Percentiles rank a stretch among this genome's conserved stretches.
Evolutionary conservation across 2,888 invertebrate species (phyloP).

Genomic region (Eupelmus urozonus): DNA sequence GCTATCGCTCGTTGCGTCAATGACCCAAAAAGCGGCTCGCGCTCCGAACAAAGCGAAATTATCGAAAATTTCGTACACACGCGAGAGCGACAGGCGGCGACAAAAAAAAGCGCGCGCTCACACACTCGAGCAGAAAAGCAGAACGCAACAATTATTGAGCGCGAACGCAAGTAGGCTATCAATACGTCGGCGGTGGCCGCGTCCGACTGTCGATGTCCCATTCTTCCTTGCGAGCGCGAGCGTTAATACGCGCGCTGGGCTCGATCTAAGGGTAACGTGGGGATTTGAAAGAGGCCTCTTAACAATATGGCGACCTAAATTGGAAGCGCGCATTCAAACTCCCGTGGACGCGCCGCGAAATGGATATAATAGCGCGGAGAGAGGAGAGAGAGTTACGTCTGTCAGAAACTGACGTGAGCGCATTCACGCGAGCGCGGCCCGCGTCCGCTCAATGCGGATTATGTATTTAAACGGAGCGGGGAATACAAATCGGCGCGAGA

Average conservation of each 20-base stretch:
- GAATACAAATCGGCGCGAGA: slow-evolving; percentile 30
- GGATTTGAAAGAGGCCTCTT: slow-evolving; percentile 59
- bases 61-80: slow-evolving; percentile 46
- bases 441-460: no score
- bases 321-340: slow-evolving; percentile 57
- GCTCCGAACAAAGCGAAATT: slow-evolving; percentile 40
- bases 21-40: slow-evolving; percentile 53
- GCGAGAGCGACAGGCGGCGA: not conserved
- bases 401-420: slow-evolving; percentile 57
- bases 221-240: slow-evolving; percentile 31
- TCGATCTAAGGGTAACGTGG: slow-evolving; percentile 47
- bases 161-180: slow-evolving; percentile 51
- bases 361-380: slow-evolving; percentile 58
- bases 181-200: slow-evolving; percentile 31
- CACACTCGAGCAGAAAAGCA: not conserved
- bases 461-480: slow-evolving; percentile 26
- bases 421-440: not conserved
- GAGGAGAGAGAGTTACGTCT: slow-evolving; percentile 22
- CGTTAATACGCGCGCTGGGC: not conserved
- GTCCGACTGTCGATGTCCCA: slow-evolving; percentile 48
- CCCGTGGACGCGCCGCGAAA: slow-evolving; percentile 42
- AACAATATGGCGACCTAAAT: slow-evolving; percentile 63
- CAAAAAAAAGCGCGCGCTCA: slow-evolving; percentile 3
- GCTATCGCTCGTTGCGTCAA: slow-evolving; percentile 49
- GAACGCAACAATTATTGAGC: slow-evolving; percentile 21